A percentile compares a stretch with the other conserved stretches of the same genome.
phyloP scores from a whole-genome alignment of 2,797 vertebrate species.

The Anas capensis region DNA sequence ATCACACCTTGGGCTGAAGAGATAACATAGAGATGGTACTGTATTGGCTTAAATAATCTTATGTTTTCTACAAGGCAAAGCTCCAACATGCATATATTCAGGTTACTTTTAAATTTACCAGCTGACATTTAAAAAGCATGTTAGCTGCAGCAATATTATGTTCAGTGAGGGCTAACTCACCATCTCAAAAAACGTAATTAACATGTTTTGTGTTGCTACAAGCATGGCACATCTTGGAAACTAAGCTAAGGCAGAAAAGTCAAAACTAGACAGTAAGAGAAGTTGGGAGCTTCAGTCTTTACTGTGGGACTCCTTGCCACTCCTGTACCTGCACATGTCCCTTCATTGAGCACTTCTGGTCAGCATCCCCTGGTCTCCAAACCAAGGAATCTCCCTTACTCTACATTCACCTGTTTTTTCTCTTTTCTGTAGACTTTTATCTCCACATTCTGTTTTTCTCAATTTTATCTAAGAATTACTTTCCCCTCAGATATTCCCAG shows the following conservation, averaged over 20 bases:
- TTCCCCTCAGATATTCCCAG: accelerated
- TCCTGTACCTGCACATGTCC: accelerated
- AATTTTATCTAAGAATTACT: background rate
- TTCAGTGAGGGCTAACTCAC: background rate
- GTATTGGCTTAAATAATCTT: background rate
- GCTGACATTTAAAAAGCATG: background rate
- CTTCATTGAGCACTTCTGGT: background rate
- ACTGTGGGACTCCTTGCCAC: background rate
- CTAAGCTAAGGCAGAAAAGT: background rate
- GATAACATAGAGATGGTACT: background rate
- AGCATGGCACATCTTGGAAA: background rate
- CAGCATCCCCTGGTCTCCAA: background rate
- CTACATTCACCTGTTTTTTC: background rate
- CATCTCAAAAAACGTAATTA: background rate
- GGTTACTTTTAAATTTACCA: background rate
- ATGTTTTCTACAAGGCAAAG: background rate
- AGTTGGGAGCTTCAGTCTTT: accelerated
- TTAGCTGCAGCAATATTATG: too few relatives aligned
- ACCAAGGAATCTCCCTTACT: background rate
- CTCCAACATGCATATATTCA: background rate
- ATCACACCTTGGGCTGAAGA: background rate
- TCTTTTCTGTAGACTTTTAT: background rate
- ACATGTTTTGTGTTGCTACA: background rate
- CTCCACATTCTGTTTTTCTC: background rate
- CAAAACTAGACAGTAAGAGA: background rate